A percentile compares a stretch with the other conserved stretches of the same genome.
phyloP scores from a whole-genome alignment of 1,140 invertebrate genomes.

The Drosophila busckii region DNA sequence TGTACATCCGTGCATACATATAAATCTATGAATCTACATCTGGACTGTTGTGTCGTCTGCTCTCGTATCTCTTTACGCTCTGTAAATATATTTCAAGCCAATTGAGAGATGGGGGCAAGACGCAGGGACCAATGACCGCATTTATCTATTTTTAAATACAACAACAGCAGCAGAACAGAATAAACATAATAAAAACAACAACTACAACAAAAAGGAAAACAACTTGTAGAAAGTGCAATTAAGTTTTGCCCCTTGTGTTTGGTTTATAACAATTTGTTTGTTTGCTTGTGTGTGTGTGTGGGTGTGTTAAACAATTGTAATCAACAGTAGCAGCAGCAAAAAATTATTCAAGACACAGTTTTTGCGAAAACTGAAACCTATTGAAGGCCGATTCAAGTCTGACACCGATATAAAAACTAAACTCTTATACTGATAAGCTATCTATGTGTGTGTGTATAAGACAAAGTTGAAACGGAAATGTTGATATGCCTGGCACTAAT shows the following conservation, averaged over 20 bases:
- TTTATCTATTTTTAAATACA: conserved; percentile 67
- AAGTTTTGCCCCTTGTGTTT: conserved; percentile 51
- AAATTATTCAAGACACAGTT: no score
- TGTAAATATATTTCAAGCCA: conserved; percentile 16
- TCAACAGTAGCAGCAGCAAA: no score
- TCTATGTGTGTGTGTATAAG: no score
- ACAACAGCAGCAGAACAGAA: no score
- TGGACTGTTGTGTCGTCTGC: not conserved
- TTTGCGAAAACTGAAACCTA: no score
- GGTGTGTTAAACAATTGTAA: no score
- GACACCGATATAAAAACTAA: no score
- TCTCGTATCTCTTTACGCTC: conserved; percentile 7
- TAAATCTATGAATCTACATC: conserved; percentile 1
- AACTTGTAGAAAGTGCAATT: conserved; percentile 65
- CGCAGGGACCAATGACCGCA: conserved; percentile 68
- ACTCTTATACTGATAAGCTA: no score
- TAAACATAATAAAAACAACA: conserved; percentile 29
- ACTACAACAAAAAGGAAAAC: conserved; percentile 21
- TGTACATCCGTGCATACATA: conserved; percentile 21
- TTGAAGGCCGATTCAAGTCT: no score
- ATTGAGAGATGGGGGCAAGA: conserved; percentile 10
- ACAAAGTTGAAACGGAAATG: no score
- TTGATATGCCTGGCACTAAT: no score
- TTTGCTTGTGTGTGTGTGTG: no score
- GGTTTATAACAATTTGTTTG: conserved; percentile 23